Conservation (phyloP, 1,140 invertebrate genomes). For the Choristoneura fumiferana region DNA sequence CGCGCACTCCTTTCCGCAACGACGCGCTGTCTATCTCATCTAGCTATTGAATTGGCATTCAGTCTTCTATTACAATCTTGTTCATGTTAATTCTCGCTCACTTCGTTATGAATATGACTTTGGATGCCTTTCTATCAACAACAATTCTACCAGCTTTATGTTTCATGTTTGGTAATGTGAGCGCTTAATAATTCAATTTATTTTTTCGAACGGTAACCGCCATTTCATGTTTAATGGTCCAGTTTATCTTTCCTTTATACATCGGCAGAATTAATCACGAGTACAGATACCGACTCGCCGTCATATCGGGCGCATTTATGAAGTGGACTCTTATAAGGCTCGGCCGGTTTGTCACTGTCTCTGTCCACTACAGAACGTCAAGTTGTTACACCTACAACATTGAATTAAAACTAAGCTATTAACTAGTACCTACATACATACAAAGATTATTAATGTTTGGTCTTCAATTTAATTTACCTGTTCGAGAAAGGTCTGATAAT, state of each 20-base stretch:
- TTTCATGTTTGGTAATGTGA: slow-evolving; percentile 8
- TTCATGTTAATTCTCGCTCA: too few relatives aligned
- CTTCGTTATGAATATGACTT: too few relatives aligned
- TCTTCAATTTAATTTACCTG: too few relatives aligned
- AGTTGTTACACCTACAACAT: slow-evolving; percentile 15
- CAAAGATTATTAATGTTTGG: too few relatives aligned
- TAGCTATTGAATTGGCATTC: too few relatives aligned
- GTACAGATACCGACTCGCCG: slow-evolving; percentile 14
- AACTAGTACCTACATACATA: not conserved
- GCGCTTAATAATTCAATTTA: slow-evolving; percentile 20
- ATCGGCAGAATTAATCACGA: slow-evolving; percentile 35
- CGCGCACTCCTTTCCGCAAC: slow-evolving; percentile 25
- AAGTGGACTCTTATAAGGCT: slow-evolving; percentile 32
- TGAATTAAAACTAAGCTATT: slow-evolving; percentile 18
- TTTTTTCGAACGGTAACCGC: slow-evolving; percentile 25
- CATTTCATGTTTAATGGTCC: slow-evolving; percentile 35
- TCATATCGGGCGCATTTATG: slow-evolving; percentile 24
- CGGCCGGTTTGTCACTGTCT: slow-evolving; percentile 35
- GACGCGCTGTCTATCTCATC: slow-evolving; percentile 37
- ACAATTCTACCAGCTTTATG: too few relatives aligned
- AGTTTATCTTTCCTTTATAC: slow-evolving; percentile 33
- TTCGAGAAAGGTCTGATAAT: not conserved
- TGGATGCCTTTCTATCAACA: too few relatives aligned
- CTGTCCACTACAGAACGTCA: slow-evolving; percentile 5
- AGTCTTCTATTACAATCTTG: not conserved